Evolutionary conservation across 2,888 invertebrate species (phyloP).

Genomic region (Melolontha melolontha): DNA sequence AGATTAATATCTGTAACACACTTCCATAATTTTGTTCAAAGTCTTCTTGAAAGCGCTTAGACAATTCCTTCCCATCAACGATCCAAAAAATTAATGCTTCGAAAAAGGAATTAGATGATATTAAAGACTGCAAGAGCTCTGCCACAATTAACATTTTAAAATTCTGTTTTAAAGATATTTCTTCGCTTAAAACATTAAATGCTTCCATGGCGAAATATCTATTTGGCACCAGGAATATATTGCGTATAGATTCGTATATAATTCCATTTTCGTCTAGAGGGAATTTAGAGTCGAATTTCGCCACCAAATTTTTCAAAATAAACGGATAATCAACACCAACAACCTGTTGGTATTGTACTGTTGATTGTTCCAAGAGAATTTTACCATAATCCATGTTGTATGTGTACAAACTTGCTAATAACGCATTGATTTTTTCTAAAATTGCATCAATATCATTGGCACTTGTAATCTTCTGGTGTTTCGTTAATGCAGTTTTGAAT

Average conservation of each 20-base stretch:
- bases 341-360: conserved; percentile 3
- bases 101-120: conserved; percentile 72
- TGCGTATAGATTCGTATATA: conserved; percentile 64
- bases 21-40: conserved; percentile 65
- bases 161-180: background rate
- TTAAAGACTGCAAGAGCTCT: conserved; percentile 65
- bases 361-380: background rate
- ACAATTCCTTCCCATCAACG: conserved; percentile 33
- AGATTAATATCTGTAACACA: conserved; percentile 73
- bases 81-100: conserved; percentile 62
- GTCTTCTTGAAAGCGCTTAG: conserved; percentile 46
- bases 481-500: conserved; percentile 6
- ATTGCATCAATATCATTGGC: conserved; percentile 37
- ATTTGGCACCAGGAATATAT: conserved; percentile 71
- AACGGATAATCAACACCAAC: conserved; percentile 63
- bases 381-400: background rate
- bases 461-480: conserved; percentile 34
- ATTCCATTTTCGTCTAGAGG: conserved; percentile 63
- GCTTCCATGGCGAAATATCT: conserved; percentile 66
- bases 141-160: conserved; percentile 58
- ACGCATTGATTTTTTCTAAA: conserved; percentile 24
- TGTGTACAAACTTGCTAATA: conserved; percentile 36
- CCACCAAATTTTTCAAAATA: conserved; percentile 67
- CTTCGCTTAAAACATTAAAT: conserved; percentile 65
- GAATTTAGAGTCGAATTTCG: conserved; percentile 71